These are phyloP conservation scores for Coronaproctus castanopsis DNA, from an alignment of 2,888 invertebrate species.

Conservation along the genomic window DNA sequence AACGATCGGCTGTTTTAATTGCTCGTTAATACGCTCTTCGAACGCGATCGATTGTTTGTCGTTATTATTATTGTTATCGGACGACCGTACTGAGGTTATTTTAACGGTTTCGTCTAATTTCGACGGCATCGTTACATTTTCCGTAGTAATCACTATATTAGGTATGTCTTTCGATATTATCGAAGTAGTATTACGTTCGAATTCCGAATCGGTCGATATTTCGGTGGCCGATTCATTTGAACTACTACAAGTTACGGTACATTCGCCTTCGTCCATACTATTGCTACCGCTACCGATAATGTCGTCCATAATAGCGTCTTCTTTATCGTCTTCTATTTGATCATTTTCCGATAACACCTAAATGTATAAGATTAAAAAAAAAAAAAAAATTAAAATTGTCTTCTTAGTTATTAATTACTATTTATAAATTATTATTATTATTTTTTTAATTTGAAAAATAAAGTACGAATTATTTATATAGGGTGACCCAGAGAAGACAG, in stretches of 20 bases:
- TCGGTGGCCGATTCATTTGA: conserved; percentile 77
- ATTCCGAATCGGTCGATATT: conserved; percentile 81
- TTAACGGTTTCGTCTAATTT: conserved; percentile 1
- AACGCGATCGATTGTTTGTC: background rate
- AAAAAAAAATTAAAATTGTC: too few species aligned
- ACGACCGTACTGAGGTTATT: background rate
- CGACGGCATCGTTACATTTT: conserved; percentile 37
- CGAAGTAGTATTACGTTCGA: conserved; percentile 55
- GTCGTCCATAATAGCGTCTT: conserved; percentile 9
- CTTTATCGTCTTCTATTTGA: conserved; percentile 7
- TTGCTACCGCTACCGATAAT: conserved; percentile 28
- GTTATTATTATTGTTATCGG: background rate
- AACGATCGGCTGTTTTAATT: too few species aligned
- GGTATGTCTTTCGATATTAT: conserved; percentile 52
- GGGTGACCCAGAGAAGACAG: too few species aligned
- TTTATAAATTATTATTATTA: too few species aligned
- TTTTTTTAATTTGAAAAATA: too few species aligned
- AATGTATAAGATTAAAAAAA: too few species aligned
- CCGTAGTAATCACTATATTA: conserved; percentile 52
- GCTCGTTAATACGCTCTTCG: background rate
- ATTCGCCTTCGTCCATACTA: too few species aligned
- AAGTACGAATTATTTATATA: too few species aligned
- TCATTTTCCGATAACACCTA: conserved; percentile 11
- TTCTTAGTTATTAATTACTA: too few species aligned
- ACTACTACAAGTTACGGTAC: too few species aligned